Evolutionary conservation across 2,113 vertebrate species (phyloP).

Genomic region (Melierax canorus): DNA sequence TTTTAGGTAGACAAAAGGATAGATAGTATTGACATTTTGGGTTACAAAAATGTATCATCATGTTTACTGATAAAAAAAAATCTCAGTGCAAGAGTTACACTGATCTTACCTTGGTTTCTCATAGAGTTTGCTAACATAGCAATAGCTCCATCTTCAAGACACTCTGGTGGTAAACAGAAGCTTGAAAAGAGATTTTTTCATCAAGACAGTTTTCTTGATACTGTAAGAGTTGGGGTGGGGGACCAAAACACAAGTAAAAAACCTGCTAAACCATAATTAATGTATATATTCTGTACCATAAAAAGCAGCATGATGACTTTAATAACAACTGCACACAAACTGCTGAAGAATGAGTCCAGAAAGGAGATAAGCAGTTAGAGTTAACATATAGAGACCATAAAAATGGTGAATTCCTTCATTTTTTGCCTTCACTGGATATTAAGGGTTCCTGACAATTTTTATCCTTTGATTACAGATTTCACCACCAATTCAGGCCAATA

Average conservation of each 20-base stretch:
- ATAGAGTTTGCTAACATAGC: constrained; percentile 80
- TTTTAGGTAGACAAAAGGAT: not conserved
- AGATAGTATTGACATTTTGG: not conserved
- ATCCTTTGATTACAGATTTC: not conserved
- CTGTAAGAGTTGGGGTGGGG: constrained; percentile 14
- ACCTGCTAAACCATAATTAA: not conserved
- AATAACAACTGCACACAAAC: not conserved
- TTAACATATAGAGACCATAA: not conserved
- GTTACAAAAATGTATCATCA: not conserved
- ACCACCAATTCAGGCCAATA: not conserved
- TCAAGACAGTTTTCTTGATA: constrained; percentile 81
- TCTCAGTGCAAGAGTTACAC: not conserved
- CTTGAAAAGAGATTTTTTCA: constrained; percentile 82
- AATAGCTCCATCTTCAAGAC: constrained; percentile 85
- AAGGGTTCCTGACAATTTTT: not conserved
- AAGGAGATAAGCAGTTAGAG: not conserved
- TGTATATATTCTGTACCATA: not conserved
- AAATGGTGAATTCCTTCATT: not conserved
- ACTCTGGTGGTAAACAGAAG: constrained; percentile 80
- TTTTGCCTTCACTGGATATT: not conserved
- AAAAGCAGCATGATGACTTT: not conserved
- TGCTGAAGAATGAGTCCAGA: not conserved
- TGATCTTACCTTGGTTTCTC: constrained; percentile 82
- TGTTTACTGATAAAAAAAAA: not conserved
- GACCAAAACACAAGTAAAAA: not conserved